Evolutionary conservation across 2,113 vertebrate genomes (phyloP), one percentile per base, ranked within the genome.

Genomic region (Antigone vipio): DNA sequence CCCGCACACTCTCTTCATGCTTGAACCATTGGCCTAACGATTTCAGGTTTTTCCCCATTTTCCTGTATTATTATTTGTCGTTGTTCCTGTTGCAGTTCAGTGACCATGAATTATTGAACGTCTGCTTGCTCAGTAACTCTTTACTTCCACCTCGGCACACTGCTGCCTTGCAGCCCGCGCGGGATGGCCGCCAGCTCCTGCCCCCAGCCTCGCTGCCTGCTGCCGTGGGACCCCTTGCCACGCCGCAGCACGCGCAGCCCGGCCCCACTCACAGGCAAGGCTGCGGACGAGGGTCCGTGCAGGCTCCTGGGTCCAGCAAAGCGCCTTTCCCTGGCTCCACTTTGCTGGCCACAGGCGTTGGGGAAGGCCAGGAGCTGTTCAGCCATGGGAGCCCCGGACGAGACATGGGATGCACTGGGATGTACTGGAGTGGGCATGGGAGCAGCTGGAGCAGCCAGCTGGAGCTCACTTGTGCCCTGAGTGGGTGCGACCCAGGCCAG

Each of bases 71-170:
- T 95, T 95, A 91, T 97, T 96, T 96, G 82, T 90, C 59, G 17
- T 86, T 30, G 88, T 91, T 96, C 83, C 92, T 79, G 90, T 95
- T 88, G 71, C 93, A 92, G 95, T 95, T 97, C 96, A 96, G 92
- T 96, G 91, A 87, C 97, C 93, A 87, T 94, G 93, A 96, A 96
- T 96, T 97, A 96, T 86, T 91, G 92, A 91, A 42, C 26, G 93
- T 86, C 96, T 97, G 97, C 93, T 88, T 62, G 77, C 86, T 89
- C 96, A 75, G 92, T 77, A 92, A 90, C 95, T 94, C 92, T 84
- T 96, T 94, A 95, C 80, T 96, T 97, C 95, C 96, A 96, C 79
- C 83, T 92, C 52, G 24, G 85, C 96, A 77, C 93, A 44, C 88
- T 59, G 79, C 86, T 35, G 92, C 77, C 85, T 1, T 14, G 13